These are phyloP conservation scores for Oncopodura yosiiana DNA, from an alignment of 1,140 invertebrate species.

Conservation along the genomic window DNA sequence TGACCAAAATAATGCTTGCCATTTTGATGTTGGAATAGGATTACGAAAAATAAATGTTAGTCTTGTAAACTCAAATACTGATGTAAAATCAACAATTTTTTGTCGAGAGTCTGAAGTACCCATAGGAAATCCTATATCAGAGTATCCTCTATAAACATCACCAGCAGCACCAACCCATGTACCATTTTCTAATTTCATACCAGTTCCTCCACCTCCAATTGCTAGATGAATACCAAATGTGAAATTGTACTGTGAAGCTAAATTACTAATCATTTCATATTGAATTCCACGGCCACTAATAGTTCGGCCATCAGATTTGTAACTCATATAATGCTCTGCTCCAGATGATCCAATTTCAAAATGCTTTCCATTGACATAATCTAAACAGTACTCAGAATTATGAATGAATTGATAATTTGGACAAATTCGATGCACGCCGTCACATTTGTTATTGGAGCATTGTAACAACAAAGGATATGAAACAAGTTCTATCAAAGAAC, in stretches of 20 bases:
- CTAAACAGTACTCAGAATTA: background rate
- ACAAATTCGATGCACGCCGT: background rate
- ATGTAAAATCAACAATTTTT: slow-evolving; percentile 4
- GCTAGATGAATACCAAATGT: slow-evolving; percentile 3
- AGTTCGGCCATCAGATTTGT: background rate
- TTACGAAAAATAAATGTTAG: slow-evolving; percentile 1
- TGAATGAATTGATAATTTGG: background rate
- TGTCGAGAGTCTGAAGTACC: background rate
- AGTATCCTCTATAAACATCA: background rate
- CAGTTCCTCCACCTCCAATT: slow-evolving; percentile 1
- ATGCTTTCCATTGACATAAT: background rate
- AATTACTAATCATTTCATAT: slow-evolving; percentile 7
- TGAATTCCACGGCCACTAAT: slow-evolving; percentile 6
- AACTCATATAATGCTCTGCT: slow-evolving; percentile 1
- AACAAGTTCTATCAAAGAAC: background rate
- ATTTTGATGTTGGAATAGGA: slow-evolving; percentile 2
- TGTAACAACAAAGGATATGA: background rate
- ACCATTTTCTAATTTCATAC: background rate
- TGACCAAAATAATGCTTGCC: slow-evolving; percentile 14
- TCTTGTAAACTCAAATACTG: slow-evolving; percentile 13
- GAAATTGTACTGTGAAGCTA: background rate
- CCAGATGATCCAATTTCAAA: slow-evolving; percentile 2
- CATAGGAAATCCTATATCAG: slow-evolving; percentile 6
- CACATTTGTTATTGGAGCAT: background rate
- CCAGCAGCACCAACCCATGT: slow-evolving; percentile 7